These are phyloP conservation scores for Pampusana beccarii DNA, from an alignment of 2,113 vertebrate genomes.

Conservation along the genomic window DNA sequence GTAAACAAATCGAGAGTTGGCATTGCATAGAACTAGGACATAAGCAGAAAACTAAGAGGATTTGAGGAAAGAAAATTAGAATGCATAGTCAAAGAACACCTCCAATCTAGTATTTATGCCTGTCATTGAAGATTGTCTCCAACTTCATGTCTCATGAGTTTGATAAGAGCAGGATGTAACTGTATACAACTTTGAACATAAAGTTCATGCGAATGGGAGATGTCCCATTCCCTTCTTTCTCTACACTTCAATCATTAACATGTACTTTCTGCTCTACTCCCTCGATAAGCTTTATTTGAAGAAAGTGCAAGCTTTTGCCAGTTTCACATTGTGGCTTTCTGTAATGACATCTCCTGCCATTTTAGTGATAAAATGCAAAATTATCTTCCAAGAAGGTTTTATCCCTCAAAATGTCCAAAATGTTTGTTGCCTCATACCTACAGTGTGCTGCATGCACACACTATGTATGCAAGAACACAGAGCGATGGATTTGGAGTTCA, in stretches of 20 bases:
- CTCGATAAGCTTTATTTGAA: not conserved
- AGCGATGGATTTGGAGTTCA: not conserved
- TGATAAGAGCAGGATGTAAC: not conserved
- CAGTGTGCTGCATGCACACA: not conserved
- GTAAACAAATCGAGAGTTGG: not conserved
- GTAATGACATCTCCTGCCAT: not conserved
- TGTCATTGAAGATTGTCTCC: not conserved
- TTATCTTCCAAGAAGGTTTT: not conserved
- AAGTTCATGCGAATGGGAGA: not conserved
- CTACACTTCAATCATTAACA: not conserved
- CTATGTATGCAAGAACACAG: not conserved
- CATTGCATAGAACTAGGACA: not conserved
- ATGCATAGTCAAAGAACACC: not conserved
- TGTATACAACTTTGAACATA: not conserved
- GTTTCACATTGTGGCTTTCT: not conserved
- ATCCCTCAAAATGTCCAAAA: not conserved
- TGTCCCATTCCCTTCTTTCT: not conserved
- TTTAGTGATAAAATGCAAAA: not conserved
- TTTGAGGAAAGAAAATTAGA: not conserved
- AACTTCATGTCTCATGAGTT: not conserved
- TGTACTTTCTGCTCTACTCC: not conserved
- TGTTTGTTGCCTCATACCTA: not conserved
- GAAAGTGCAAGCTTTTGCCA: fast-evolving
- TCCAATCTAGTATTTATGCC: not conserved
- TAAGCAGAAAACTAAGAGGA: not conserved